A percentile compares a stretch with the other conserved stretches of the same genome.
phyloP scores from a whole-genome alignment of 2,888 invertebrate genomes.

The Macroteleia sp. region DNA sequence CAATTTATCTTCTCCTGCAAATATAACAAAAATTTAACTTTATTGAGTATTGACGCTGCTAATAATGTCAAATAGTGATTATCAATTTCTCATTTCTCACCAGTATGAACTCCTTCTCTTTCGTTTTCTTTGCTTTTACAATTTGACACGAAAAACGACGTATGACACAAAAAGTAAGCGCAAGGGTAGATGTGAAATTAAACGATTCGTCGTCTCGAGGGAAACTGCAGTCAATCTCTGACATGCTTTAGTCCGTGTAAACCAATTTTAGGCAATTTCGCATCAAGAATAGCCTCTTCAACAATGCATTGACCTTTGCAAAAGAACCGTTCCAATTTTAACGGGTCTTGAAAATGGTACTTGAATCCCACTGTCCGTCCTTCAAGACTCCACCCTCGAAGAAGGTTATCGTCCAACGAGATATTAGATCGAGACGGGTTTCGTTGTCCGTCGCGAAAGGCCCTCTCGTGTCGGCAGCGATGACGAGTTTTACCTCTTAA shows the following conservation, averaged over 20 bases:
- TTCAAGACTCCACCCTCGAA: slow-evolving; percentile 51
- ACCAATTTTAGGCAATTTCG: slow-evolving; percentile 84
- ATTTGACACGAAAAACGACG: not conserved
- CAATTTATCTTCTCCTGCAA: slow-evolving; percentile 2
- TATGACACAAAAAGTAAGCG: slow-evolving; percentile 16
- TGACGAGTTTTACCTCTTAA: slow-evolving; percentile 45
- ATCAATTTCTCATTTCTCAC: slow-evolving; percentile 25
- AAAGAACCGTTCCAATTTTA: slow-evolving; percentile 81
- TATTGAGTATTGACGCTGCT: not conserved
- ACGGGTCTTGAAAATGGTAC: slow-evolving; percentile 73
- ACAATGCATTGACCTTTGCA: slow-evolving; percentile 80
- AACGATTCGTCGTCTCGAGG: slow-evolving; percentile 71
- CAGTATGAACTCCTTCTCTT: not conserved
- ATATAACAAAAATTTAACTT: not conserved
- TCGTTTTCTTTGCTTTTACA: slow-evolving; percentile 10
- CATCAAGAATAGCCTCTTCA: slow-evolving; percentile 83
- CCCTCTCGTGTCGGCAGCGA: slow-evolving; percentile 21
- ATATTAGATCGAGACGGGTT: slow-evolving; percentile 72
- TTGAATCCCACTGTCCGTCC: slow-evolving; percentile 56
- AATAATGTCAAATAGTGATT: slow-evolving; percentile 28
- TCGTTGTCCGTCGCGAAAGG: slow-evolving; percentile 63
- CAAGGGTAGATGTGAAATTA: slow-evolving; percentile 67
- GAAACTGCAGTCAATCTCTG: slow-evolving; percentile 80
- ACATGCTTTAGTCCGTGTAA: slow-evolving; percentile 79
- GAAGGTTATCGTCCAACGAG: slow-evolving; percentile 37